Base-by-base conservation (phyloP, 2,888 invertebrate genomes). In the Sphaerophoria rueppellii region DNA sequence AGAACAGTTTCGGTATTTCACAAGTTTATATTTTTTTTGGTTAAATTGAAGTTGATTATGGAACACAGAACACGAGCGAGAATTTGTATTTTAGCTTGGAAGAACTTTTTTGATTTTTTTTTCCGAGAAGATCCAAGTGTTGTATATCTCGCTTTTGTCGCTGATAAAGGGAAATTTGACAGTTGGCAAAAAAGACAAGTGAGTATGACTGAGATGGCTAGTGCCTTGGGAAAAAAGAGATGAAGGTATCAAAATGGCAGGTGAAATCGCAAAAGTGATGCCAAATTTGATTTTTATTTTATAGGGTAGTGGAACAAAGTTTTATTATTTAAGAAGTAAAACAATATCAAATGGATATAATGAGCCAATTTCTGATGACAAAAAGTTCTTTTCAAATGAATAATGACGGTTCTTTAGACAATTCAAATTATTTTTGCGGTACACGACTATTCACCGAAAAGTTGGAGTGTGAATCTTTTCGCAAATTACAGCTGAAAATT, bases 91-190 rank as follows among this genome's bases (percentile, higher is more conserved):
- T 60, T 32, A 40, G 6, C 43, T 6, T 48, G 14, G 34, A 48
- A 35, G 34, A 3, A 48, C n/a, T 63, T 34, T 32, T 35, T 35
- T 52, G 0, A 6, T n/a, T 24, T 6, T 50, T 50, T 63, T 63
- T 63, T 35, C 16, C 48, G 65, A 65, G 65, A 65, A 50, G 12
- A 12, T 65, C 40, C 50, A 40, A 37, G 35, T 9, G 43, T 67
- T 67, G 67, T 67, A 54, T 54, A 67, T 52, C 70, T 83, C 79
- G 74, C 65, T 70, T 78, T 79, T 83, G 79, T 83, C 34, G 74
- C 76, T 83, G 80, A 83, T 80, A 76, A 80, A 75, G 46, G 58
- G 69, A 71, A 76, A 67, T 74, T 50, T 83, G 83, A 83, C 83
- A 83, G 75, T 46, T 83, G 75, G 50, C 70, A 43, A 7, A 24